These are phyloP conservation scores for Cacoxenus indagator DNA, from an alignment of 2,888 invertebrate genomes.

Conservation along the genomic window DNA sequence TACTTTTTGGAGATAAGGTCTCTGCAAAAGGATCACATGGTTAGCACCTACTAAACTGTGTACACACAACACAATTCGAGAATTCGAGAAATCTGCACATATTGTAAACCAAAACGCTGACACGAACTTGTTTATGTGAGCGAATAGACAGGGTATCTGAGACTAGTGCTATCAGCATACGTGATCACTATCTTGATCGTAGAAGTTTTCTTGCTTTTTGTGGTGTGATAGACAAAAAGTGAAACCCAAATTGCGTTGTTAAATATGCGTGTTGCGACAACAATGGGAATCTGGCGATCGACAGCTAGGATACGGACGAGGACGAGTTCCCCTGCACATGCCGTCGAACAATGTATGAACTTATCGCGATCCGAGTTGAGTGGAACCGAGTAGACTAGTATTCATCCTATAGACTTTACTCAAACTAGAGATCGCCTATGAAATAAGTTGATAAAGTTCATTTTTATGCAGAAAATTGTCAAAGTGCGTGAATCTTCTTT, in stretches of 20 bases:
- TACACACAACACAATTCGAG: not conserved
- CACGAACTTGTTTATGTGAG: conserved; percentile 2
- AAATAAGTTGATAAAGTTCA: conserved; percentile 47
- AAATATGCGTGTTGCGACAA: conserved; percentile 58
- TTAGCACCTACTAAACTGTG: conserved; percentile 53
- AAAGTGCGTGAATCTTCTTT: not conserved
- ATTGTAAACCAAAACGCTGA: conserved; percentile 35
- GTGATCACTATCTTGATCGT: conserved; percentile 48
- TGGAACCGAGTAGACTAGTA: not conserved
- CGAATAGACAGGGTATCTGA: conserved; percentile 13
- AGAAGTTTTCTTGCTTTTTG: conserved; percentile 37
- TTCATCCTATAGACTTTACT: not conserved
- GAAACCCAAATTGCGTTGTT: conserved; percentile 62
- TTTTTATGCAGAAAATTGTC: not conserved
- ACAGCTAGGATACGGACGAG: conserved; percentile 41
- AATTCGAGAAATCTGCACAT: conserved; percentile 54
- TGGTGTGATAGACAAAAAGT: conserved; percentile 23
- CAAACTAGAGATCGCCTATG: conserved; percentile 29
- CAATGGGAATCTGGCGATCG: conserved; percentile 42
- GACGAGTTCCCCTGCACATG: not conserved
- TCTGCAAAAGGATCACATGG: conserved; percentile 43
- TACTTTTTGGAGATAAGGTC: not conserved
- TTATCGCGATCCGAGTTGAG: not conserved
- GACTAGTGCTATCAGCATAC: conserved; percentile 32
- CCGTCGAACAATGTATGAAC: not conserved